Evolutionary conservation across 2,888 invertebrate genomes (phyloP), one percentile per base, ranked within the genome.

Genomic region (Stegana nigrithorax): DNA sequence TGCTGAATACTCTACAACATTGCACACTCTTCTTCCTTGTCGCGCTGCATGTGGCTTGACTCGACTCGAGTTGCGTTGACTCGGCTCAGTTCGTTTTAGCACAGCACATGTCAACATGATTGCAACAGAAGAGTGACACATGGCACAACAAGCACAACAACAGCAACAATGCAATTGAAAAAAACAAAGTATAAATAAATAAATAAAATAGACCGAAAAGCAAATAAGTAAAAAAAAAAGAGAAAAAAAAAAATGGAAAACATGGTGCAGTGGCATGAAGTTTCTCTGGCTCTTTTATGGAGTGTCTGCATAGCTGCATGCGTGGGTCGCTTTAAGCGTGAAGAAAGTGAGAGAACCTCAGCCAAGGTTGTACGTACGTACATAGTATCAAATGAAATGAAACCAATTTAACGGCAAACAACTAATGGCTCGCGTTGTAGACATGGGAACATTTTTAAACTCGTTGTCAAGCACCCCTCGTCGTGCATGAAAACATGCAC

Each of bases 131-230:
- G 73, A 72, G 78, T 78, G 77, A 76, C 78, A 76, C 75, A 78
- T 78, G 75, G 78, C 74, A 78, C 77, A 77, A 76, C 75, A 76
- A 76, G 79, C 77, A 73, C 68, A 78, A 74, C 77, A 76, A 71
- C 53, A 53, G 74, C 80, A 80, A 74, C 79, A 73, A 75, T 73
- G 47, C 8, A 47, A 21, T 23, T 12, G 4, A 47, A 19, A 19
- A 7, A 21, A 45, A 12, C 2, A 45, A 7, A 45, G 12, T 21
- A 45, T 29, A 53, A 8, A 29, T 17, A 17, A 8, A 27, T 29
- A 53, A 14, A 5, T 14, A 51, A 7, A 55, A 47, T n/a, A n/a
- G n/a, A n/a, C n/a, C n/a, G 47, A 25, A 47, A 21, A 47, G 12
- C 10, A 47, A 19, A 19, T 12, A 21, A 45, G 21, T 6, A 45